These are phyloP conservation scores for Limosa lapponica DNA, from an alignment of 2,797 vertebrate species.

Conservation along the genomic window DNA sequence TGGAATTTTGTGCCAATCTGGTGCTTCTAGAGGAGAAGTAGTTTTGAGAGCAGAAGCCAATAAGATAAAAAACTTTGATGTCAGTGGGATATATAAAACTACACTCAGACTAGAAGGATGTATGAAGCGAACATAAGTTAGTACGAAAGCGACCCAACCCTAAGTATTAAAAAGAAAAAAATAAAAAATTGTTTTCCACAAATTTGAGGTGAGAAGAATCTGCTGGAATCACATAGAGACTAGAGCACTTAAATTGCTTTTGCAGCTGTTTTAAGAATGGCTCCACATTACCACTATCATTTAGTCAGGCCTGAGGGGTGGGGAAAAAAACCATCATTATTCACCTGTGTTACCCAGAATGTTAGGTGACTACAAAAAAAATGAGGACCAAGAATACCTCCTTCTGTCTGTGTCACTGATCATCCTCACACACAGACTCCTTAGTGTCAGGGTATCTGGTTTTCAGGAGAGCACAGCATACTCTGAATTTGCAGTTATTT, in stretches of 20 bases:
- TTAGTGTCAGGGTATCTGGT: background rate
- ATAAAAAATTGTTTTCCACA: background rate
- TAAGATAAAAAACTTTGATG: background rate
- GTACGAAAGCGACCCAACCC: background rate
- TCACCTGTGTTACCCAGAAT: background rate
- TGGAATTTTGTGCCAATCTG: background rate
- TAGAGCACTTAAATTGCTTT: background rate
- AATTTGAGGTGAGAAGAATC: background rate
- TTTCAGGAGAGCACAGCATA: background rate
- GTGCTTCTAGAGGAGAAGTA: background rate
- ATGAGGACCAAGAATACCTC: background rate
- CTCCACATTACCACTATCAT: background rate
- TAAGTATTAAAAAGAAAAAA: background rate
- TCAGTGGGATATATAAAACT: background rate
- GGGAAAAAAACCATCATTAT: background rate
- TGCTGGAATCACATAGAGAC: background rate
- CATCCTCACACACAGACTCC: background rate
- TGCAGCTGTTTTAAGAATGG: background rate
- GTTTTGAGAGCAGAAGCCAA: background rate
- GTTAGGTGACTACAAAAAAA: background rate
- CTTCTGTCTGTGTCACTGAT: background rate
- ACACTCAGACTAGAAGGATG: background rate
- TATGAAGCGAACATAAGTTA: background rate
- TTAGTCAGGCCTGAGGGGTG: background rate
- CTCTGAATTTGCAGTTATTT: background rate